Evolutionary conservation across 1,140 invertebrate species (phyloP), one percentile per base, ranked within the genome.

Genomic region (Leptopilina clavipes): DNA sequence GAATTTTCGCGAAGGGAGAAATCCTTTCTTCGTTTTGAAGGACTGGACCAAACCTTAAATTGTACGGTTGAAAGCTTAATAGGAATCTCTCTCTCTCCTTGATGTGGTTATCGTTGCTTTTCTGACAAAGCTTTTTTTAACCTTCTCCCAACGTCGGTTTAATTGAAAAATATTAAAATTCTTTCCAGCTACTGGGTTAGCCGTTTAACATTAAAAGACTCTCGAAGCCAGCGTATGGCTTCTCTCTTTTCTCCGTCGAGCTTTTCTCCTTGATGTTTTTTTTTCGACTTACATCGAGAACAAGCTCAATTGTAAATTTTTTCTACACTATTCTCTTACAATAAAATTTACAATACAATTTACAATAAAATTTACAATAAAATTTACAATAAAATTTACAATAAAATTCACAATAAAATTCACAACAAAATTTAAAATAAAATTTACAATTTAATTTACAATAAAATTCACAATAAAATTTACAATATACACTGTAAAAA

Each of bases 91-190:
- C 59, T 65, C 59, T 65, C 59, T 65, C 59, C 59, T 65, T 65
- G 59, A 65, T 65, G 59, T 65, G 59, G 59, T 65, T 65, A 65
- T 65, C 25, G 59, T 31, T 31, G 59, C 12, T 65, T 65, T 65
- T 65, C 22, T 65, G 25, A 11, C 31, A 25, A 12, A 37, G 19
- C 14, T 12, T 31, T 65, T 65, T 65, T 65, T 65, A 37, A 11
- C 59, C 22, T 65, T 65, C 31, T 65, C 59, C 12, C 22, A 31
- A 14, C 22, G 14, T 14, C 22, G 11, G 12, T 31, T 31, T 65
- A 65, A 65, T 65, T 65, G 59, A 14, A 31, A 65, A 65, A 65
- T 65, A 65, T 65, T 65, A 65, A 65, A 65, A 65, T 65, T 65
- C 59, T 65, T 65, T 65, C 25, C 3, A 31, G 59, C 59, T n/a